Conservation (phyloP, 2,797 vertebrate species). For the Arnoldichthys spilopterus region DNA sequence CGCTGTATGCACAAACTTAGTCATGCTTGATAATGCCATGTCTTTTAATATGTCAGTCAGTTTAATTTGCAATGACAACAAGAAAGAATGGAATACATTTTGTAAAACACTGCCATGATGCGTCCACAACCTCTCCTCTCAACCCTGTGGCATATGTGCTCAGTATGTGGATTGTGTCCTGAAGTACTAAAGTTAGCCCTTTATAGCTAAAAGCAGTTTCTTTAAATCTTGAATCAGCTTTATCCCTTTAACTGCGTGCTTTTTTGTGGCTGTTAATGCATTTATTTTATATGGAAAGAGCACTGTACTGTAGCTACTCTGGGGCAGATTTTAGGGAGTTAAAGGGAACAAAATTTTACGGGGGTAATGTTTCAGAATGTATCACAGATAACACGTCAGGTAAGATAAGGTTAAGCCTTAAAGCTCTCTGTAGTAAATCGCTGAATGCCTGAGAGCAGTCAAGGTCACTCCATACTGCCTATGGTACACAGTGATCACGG, state of each 20-base stretch:
- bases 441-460: not conserved
- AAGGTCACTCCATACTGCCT: conserved; percentile 36
- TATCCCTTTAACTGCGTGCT: not conserved
- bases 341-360: not conserved
- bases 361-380: no score
- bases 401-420: not conserved
- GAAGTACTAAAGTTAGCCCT: no score
- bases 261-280: no score
- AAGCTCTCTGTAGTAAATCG: not conserved
- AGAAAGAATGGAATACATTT: not conserved
- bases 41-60: not conserved
- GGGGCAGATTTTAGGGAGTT: not conserved
- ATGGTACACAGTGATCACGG: conserved; percentile 35
- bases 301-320: not conserved
- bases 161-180: not conserved
- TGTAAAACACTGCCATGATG: not conserved
- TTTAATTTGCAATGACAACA: not conserved
- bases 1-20: not conserved
- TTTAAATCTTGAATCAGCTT: not conserved
- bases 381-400: not conserved
- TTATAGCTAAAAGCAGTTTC: no score
- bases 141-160: no score
- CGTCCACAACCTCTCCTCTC: not conserved
- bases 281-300: not conserved
- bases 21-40: not conserved